Evolutionary conservation across 2,113 vertebrate species (phyloP).

Genomic region (Neogale vison): DNA sequence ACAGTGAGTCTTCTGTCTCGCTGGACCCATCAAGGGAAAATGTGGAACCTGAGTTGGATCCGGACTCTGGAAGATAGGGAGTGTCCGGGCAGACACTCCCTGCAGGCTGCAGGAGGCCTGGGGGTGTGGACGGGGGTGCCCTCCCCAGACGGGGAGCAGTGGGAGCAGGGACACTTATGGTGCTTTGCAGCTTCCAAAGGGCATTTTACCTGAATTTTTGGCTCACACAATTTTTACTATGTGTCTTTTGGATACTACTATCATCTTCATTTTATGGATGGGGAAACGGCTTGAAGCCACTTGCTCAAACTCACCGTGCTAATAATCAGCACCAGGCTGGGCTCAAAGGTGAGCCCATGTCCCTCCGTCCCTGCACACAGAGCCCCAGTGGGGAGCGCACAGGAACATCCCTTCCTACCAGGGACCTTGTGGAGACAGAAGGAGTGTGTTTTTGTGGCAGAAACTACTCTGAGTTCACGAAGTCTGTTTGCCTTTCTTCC

Average conservation of each 20-base stretch:
- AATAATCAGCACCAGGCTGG: neutral
- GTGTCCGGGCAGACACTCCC: neutral
- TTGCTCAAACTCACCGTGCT: neutral
- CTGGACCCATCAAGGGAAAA: neutral
- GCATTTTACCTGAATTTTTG: neutral
- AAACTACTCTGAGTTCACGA: neutral
- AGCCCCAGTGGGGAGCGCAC: neutral
- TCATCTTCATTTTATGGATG: neutral
- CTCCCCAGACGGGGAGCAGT: neutral
- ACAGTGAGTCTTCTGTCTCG: neutral
- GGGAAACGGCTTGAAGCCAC: neutral
- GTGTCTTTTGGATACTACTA: neutral
- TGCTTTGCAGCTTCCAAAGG: no score
- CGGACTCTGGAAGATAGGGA: rapidly evolving
- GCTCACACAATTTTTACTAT: neutral
- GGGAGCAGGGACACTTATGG: neutral
- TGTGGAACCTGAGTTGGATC: neutral
- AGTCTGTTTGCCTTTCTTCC: neutral
- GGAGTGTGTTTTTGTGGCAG: neutral
- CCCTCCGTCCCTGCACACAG: no score
- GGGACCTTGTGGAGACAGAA: neutral
- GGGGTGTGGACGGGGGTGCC: rapidly evolving
- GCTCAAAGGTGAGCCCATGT: neutral
- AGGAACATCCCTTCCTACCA: neutral
- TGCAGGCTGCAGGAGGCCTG: neutral